Percentiles rank a stretch among this genome's conserved stretches.
These are phyloP conservation scores for Aphyosemion australe DNA, from an alignment of 2,113 vertebrate species.

Conservation along the genomic window DNA sequence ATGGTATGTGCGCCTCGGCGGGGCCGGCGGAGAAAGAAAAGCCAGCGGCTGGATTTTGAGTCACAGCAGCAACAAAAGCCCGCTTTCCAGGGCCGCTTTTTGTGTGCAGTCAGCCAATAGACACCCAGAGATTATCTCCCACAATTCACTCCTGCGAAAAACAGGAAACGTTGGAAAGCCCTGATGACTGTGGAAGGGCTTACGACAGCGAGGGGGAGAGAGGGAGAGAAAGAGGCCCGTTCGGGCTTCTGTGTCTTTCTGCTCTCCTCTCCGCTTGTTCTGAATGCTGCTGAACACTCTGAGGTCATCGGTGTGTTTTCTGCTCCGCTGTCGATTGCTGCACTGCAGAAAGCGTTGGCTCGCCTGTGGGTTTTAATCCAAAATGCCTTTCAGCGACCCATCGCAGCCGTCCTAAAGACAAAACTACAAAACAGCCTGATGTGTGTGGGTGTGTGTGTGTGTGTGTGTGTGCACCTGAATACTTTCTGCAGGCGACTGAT, in stretches of 20 bases:
- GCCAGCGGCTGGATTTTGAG: constrained; percentile 77
- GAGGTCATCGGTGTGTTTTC: constrained; percentile 75
- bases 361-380: constrained; percentile 29
- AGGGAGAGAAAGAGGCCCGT: constrained; percentile 37
- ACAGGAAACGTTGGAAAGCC: constrained; percentile 80
- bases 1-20: constrained; percentile 60
- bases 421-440: background rate
- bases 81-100: constrained; percentile 75
- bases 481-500: constrained; percentile 27
- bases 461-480: constrained; percentile 15
- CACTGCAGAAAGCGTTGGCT: constrained; percentile 35
- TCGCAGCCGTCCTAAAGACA: constrained; percentile 18
- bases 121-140: constrained; percentile 78
- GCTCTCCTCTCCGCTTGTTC: constrained; percentile 68
- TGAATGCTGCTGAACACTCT: constrained; percentile 67
- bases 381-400: constrained; percentile 19
- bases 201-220: constrained; percentile 35
- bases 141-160: constrained; percentile 78
- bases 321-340: constrained; percentile 44
- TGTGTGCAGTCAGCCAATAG: constrained; percentile 79
- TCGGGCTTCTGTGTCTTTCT: constrained; percentile 70
- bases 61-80: constrained; percentile 75
- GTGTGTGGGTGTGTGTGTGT: background rate
- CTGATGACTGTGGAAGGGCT: constrained; percentile 76
- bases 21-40: constrained; percentile 70